Evolutionary conservation across 2,113 vertebrate species (phyloP), one percentile per base, ranked within the genome.

Genomic region (Paratilapia polleni): DNA sequence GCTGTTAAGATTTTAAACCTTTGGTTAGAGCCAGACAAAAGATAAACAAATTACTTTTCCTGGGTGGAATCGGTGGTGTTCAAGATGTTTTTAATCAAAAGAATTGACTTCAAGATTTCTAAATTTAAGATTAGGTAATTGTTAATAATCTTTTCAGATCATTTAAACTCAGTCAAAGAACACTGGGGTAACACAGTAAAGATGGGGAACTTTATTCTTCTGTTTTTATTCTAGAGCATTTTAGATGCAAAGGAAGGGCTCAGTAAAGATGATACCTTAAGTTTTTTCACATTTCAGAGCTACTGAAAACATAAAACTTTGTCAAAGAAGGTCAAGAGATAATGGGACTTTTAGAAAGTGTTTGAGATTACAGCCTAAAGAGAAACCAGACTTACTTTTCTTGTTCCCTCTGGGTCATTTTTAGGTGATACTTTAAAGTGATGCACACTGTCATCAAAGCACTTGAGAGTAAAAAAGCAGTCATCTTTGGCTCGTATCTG

Each of bases 391-490:
- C 93, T 86, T 94, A 99, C 98, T 95, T 98, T 97, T 96, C 97
- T 97, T 22, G 95, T 95, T 54, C 94, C 96, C 43, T 97, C 96
- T 3, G 96, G 95, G 82, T 94, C 75, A 3, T 81, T 95, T 62
- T 97, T 97, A 24, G 97, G 96, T 12, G 96, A 96, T 19, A 99
- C 97, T 95, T 98, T 97, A 94, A 99, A 99, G 91, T 97, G 94
- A 94, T 98, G 97, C 91, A 98, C 82, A 19, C 97, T 98, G 90
- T 98, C 96, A 92, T 99, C 98, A 81, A 98, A 99, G 91, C 97
- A 99, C 88, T 97, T 97, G 83, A 99, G 90, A 22, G 96, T 98
- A 88, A 99, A 98, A 83, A 96, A 96, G 91, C 94, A 95, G 91
- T 83, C 90, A 61, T 98, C 97, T 91, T 95, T 96, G 75, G 95